Conservation (phyloP, 92 coral and sea anemone genomes). For the Montipora capitata region DNA sequence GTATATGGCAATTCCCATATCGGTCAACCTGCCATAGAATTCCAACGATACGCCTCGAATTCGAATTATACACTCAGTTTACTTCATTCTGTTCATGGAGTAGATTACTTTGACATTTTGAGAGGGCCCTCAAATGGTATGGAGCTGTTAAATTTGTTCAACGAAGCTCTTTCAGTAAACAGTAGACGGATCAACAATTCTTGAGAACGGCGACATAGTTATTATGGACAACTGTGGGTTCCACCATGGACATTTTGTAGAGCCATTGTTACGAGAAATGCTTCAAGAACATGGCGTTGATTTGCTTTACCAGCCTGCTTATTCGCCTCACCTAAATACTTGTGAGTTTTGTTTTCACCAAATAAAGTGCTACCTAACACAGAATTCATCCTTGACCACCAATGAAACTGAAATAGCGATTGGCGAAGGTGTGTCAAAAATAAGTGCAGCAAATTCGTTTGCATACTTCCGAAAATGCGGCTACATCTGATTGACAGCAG, state of each 20-base stretch:
- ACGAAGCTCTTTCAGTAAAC: constrained; percentile 30
- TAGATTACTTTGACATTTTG: constrained; percentile 47
- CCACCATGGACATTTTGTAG: constrained; percentile 63
- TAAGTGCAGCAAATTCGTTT: constrained; percentile 9
- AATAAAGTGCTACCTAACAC: constrained; percentile 50
- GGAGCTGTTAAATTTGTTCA: constrained; percentile 59
- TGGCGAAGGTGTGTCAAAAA: constrained; percentile 22
- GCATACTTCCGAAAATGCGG: constrained; percentile 59
- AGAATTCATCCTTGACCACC: constrained; percentile 29
- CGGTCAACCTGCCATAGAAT: constrained; percentile 56
- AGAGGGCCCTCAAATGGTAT: constrained; percentile 60
- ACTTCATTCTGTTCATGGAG: constrained; percentile 43
- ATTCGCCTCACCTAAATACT: constrained; percentile 53
- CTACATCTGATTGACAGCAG: constrained; percentile 53
- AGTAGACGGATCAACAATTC: constrained; percentile 55
- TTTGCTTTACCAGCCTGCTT: constrained; percentile 51
- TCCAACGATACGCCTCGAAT: constrained; percentile 48
- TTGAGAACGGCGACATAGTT: constrained; percentile 62
- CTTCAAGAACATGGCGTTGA: constrained; percentile 20
- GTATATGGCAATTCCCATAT: constrained; percentile 60
- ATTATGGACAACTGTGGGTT: constrained; percentile 74
- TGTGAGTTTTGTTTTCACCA: constrained; percentile 58
- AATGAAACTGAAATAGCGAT: constrained; percentile 64
- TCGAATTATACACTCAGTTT: constrained; percentile 4
- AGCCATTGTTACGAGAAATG: constrained; percentile 50